Evolutionary conservation across 2,113 vertebrate genomes (phyloP).

Genomic region (Engraulis encrasicolus): DNA sequence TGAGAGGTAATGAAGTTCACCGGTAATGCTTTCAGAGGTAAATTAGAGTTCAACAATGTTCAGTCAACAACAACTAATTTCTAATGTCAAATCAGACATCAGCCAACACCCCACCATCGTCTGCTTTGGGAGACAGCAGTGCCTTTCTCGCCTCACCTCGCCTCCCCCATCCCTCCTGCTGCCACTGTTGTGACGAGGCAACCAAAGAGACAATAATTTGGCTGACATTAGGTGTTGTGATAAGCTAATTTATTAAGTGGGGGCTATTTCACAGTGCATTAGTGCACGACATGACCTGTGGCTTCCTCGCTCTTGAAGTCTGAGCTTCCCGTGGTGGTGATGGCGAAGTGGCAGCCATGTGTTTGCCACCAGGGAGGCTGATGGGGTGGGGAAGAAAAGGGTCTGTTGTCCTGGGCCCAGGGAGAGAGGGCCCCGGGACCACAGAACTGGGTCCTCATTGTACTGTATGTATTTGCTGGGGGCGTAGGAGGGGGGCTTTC

Average conservation of each 20-base stretch:
- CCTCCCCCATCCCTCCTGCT: too few relatives aligned
- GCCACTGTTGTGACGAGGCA: background rate
- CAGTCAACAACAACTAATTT: too few relatives aligned
- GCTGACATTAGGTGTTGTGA: background rate
- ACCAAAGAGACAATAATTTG: background rate
- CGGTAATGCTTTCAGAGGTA: too few relatives aligned
- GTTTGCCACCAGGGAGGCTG: background rate
- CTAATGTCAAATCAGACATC: background rate
- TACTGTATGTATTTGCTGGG: too few relatives aligned
- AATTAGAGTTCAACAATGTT: too few relatives aligned
- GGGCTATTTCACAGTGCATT: background rate
- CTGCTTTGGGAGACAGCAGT: background rate
- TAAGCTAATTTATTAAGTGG: background rate
- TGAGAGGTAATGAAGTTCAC: too few relatives aligned
- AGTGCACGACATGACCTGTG: background rate
- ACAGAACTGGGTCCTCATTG: too few relatives aligned
- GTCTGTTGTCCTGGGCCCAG: too few relatives aligned
- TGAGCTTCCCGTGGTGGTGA: background rate
- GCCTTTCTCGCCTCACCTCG: background rate
- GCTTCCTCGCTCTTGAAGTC: background rate
- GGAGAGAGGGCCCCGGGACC: too few relatives aligned
- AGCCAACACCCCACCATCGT: background rate
- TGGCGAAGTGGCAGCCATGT: background rate
- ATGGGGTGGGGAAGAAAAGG: too few relatives aligned
- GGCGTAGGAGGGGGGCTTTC: too few relatives aligned